phyloP scores from a whole-genome alignment of 2,888 invertebrate genomes.

The Cheilosia variabilis region DNA sequence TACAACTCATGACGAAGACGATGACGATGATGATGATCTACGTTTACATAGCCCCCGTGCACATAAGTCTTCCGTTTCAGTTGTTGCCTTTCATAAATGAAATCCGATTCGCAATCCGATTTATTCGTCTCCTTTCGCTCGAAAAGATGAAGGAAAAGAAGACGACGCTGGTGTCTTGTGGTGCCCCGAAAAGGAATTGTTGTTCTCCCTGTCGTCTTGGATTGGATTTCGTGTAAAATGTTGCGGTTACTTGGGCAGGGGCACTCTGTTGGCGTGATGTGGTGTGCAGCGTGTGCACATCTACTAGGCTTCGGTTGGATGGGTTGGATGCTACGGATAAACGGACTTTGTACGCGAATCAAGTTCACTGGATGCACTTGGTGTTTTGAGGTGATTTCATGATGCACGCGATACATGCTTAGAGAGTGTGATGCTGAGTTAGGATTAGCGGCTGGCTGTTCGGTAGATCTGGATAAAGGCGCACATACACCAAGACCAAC shows the following conservation, averaged over 20 bases:
- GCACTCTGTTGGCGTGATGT: constrained; percentile 59
- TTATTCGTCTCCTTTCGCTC: constrained; percentile 22
- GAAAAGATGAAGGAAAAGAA: neutral
- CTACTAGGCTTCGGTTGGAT: constrained; percentile 31
- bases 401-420: constrained; percentile 62
- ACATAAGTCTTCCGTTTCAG: constrained; percentile 58
- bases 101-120: constrained; percentile 58
- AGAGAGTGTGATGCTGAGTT: constrained; percentile 38
- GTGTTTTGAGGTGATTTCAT: constrained; percentile 40
- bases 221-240: constrained; percentile 69
- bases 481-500: too few species aligned
- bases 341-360: constrained; percentile 50
- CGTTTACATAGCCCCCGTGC: constrained; percentile 17
- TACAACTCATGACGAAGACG: constrained; percentile 23
- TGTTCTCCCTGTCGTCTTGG: constrained; percentile 53
- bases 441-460: constrained; percentile 32
- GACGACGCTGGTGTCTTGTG: constrained; percentile 8
- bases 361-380: constrained; percentile 72
- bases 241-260: constrained; percentile 71
- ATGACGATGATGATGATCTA: constrained; percentile 50
- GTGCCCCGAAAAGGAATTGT: constrained; percentile 38
- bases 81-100: constrained; percentile 63
- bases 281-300: constrained; percentile 26
- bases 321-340: neutral
- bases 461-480: constrained; percentile 37